Conservation (phyloP, 2,797 vertebrate genomes). For the Choloepus didactylus region DNA sequence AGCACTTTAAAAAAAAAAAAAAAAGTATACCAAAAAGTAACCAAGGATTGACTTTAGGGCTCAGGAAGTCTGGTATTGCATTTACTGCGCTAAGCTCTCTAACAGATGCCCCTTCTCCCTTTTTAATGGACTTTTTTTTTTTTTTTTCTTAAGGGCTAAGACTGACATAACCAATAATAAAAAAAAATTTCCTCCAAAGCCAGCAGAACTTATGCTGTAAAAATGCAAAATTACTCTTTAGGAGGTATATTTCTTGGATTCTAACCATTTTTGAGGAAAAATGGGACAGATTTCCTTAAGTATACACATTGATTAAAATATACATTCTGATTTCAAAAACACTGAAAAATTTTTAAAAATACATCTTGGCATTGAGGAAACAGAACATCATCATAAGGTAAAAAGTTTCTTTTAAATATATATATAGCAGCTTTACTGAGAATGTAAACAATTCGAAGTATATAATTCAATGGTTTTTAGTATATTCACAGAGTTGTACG, state of each 20-base stretch:
- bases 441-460: neutral
- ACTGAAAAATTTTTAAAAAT: neutral
- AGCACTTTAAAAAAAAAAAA: neutral
- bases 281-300: neutral
- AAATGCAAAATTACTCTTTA: constrained; percentile 41
- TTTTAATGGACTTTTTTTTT: neutral
- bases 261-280: constrained; percentile 31
- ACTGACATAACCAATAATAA: constrained; percentile 31
- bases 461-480: neutral
- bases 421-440: too few species aligned
- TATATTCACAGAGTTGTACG: constrained; percentile 22
- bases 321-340: constrained; percentile 29
- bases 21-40: constrained; percentile 37
- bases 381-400: neutral
- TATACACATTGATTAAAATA: neutral
- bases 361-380: neutral
- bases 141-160: constrained; percentile 28
- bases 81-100: constrained; percentile 24
- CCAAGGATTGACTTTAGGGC: constrained; percentile 25
- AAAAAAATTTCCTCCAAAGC: constrained; percentile 54
- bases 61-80: constrained; percentile 67
- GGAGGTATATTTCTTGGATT: constrained; percentile 30
- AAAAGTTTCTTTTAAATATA: neutral
- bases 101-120: neutral
- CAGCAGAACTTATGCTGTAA: neutral